Evolutionary conservation across 2,888 invertebrate genomes (phyloP), one percentile per base, ranked within the genome.

Genomic region (Amphipoea lucens): DNA sequence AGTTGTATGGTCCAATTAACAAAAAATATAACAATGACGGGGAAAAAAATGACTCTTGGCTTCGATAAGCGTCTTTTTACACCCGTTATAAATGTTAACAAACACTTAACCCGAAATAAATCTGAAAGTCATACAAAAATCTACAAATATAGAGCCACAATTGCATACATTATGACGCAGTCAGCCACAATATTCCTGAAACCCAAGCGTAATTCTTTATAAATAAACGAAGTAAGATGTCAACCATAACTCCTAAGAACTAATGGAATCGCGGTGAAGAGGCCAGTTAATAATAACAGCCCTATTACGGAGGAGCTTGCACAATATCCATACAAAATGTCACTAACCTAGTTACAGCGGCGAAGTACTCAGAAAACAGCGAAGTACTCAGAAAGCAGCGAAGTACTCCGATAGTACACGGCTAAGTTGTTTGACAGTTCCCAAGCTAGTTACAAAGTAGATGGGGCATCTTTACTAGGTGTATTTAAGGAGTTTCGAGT

Each of bases 311-410:
- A 48, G 65, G 51, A 82, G 66, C 74, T 74, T 76, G 82, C 72
- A 80, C 82, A 78, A 72, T 89, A 82, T 79, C 67, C 68, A 78
- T 68, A 73, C 65, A 79, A 76, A 84, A 87, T 77, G 79, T n/a
- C 79, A n/a, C 60, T 83, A 79, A 87, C 78, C 40, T 69, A 74
- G 40, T 77, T 89, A 78, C 42, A 29, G n/a, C 54, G 45, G 57
- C 62, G 48, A 11, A 72, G 78, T 66, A 66, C 54, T 57, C 54
- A 4, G 74, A 48, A 20, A 51, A 29, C 12, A 12, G 48, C 29
- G 45, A 69, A 69, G 68, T 65, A 62, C 51, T 54, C 60, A 5
- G 73, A 45, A 20, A 48, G 29, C 12, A 9, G 51, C 20, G 48
- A 51, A 51, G 51, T 73, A 75, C 62, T 66, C 60, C 45, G 29